Conservation (phyloP, 2,113 vertebrate genomes). For the Colossoma macropomum region DNA sequence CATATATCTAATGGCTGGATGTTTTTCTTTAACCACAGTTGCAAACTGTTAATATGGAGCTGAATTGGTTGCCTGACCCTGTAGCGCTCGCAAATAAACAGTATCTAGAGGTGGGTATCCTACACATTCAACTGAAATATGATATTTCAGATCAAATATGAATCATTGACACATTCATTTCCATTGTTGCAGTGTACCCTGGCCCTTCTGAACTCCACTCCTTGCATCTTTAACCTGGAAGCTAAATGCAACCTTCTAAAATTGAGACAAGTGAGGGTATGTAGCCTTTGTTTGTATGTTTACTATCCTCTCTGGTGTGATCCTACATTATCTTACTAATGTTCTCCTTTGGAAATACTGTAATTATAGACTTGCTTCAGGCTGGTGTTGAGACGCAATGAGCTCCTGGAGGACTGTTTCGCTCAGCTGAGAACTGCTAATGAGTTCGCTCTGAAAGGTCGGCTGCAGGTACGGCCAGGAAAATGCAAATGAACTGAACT, state of each 20-base stretch:
- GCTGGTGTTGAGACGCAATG: slow-evolving; percentile 63
- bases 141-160: neutral
- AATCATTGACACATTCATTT: neutral
- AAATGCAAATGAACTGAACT: neutral
- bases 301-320: neutral
- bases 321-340: neutral
- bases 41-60: neutral
- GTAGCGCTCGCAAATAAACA: neutral
- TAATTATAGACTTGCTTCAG: neutral
- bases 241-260: slow-evolving; percentile 49
- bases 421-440: slow-evolving; percentile 54
- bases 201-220: neutral
- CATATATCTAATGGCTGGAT: neutral
- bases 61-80: neutral
- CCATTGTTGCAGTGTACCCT: slow-evolving; percentile 17
- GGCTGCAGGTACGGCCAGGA: slow-evolving; percentile 47
- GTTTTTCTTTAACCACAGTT: slow-evolving; percentile 3
- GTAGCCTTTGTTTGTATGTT: slow-evolving; percentile 1
- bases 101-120: neutral
- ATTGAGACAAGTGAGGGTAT: neutral
- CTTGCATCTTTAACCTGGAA: slow-evolving; percentile 58
- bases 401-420: slow-evolving; percentile 73
- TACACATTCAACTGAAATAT: neutral
- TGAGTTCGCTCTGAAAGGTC: slow-evolving; percentile 61
- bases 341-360: neutral